Evolutionary conservation across 2,888 invertebrate species (phyloP), one percentile per base, ranked within the genome.

Genomic region (Erannis defoliaria): DNA sequence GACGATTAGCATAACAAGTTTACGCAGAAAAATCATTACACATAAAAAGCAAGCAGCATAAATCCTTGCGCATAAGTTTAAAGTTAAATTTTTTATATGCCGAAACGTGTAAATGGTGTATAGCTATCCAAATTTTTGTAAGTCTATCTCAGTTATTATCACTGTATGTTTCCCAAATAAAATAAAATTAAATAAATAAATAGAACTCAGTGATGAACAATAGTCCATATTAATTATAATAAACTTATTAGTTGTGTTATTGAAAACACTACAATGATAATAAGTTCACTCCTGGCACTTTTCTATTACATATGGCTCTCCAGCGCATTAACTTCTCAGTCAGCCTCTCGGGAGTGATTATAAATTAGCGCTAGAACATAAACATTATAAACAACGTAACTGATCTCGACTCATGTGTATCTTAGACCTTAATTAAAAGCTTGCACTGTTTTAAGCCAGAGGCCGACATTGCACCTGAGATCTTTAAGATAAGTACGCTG

Each of bases 401-500:
- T 43, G 43, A 67, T 62, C 54, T 62, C 63, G 70, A 66, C 78
- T 84, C 78, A 76, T 79, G 80, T 81, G 81, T 76, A 77, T 81
- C 84, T 84, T 77, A 80, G 77, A 78, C 78, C 74, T 83, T 91
- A 91, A 91, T 92, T 91, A 90, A 89, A 88, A 86, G 77, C 85
- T 82, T 84, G 79, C 42, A 46, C 14, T 42, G 82, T 84, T 86
- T 16, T 84, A 88, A 88, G 85, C 88, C 84, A 78, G 82, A 79
- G 78, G 77, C 81, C 78, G 74, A 66, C 71, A 70, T 73, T 88
- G 88, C 91, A 66, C 90, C 90, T 90, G 85, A 86, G 81, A 82
- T 74, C 82, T 67, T 73, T 86, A 85, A 86, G 88, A 88, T 86
- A 88, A 75, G 65, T 68, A 75, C 71, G 55, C 19, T 33, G 43